Conservation (phyloP, 2,888 invertebrate genomes). For the Cephonodes hylas region DNA sequence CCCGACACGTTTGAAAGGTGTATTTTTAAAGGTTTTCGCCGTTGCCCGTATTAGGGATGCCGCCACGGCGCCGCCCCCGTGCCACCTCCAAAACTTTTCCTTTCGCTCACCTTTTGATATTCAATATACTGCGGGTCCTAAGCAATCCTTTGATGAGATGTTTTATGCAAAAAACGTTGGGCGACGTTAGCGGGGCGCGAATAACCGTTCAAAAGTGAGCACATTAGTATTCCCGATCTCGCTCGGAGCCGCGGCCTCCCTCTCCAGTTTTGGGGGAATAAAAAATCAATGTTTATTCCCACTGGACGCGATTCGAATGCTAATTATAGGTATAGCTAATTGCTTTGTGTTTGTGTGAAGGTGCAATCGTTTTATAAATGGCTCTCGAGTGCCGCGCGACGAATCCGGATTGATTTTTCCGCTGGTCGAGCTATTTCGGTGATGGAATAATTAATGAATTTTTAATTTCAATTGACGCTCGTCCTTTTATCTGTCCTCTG, state of each 20-base stretch:
- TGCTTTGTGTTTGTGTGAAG: slow-evolving; percentile 68
- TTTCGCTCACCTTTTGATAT: slow-evolving; percentile 78
- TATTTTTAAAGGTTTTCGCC: slow-evolving; percentile 77
- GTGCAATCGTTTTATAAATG: slow-evolving; percentile 53
- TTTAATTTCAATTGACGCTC: slow-evolving; percentile 28
- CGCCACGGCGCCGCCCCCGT: slow-evolving; percentile 55
- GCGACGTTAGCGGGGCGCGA: slow-evolving; percentile 74
- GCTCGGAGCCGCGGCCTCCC: slow-evolving; percentile 56
- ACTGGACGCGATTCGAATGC: slow-evolving; percentile 73
- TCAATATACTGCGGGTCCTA: slow-evolving; percentile 77
- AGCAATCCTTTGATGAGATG: slow-evolving; percentile 82
- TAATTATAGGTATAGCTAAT: slow-evolving; percentile 75
- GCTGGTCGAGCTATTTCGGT: slow-evolving; percentile 33
- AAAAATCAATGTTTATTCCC: slow-evolving; percentile 81
- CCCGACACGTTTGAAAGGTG: slow-evolving; percentile 73
- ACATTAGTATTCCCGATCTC: slow-evolving; percentile 77
- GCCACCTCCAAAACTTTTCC: slow-evolving; percentile 67
- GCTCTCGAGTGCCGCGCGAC: slow-evolving; percentile 35
- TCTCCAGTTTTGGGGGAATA: slow-evolving; percentile 75
- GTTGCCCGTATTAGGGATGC: slow-evolving; percentile 71
- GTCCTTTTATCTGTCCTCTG: neutral
- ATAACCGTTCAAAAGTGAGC: slow-evolving; percentile 79
- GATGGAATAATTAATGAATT: slow-evolving; percentile 38
- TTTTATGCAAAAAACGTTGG: slow-evolving; percentile 81
- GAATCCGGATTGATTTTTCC: slow-evolving; percentile 42